A percentile compares a stretch with the other conserved stretches of the same genome.
phyloP scores from a whole-genome alignment of 2,888 invertebrate species.

The Drosophila infuscata region DNA sequence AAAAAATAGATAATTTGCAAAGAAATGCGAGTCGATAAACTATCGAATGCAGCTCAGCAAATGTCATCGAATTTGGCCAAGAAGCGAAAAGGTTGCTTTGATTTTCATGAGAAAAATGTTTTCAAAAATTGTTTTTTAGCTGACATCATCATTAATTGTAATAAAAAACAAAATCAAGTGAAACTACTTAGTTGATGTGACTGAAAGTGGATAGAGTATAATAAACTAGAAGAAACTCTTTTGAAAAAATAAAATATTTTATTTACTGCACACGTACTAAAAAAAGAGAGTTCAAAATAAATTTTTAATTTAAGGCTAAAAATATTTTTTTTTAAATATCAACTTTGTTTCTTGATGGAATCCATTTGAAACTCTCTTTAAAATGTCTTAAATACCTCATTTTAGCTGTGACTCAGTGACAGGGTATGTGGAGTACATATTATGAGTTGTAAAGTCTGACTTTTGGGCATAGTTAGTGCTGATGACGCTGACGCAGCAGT shows the following conservation, averaged over 20 bases:
- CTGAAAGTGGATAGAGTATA: background rate
- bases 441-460: conserved; percentile 22
- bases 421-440: conserved; percentile 25
- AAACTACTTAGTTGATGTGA: background rate
- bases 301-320: too few species aligned
- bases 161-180: too few species aligned
- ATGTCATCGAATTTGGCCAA: background rate
- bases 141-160: background rate
- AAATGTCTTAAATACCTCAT: background rate
- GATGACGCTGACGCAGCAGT: conserved; percentile 32
- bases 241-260: background rate
- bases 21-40: conserved; percentile 25
- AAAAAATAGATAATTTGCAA: background rate
- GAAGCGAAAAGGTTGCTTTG: background rate
- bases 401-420: background rate
- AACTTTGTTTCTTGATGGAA: background rate
- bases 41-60: background rate
- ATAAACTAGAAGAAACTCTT: background rate
- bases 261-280: background rate
- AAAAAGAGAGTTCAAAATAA: too few species aligned
- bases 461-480: conserved; percentile 55
- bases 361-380: background rate
- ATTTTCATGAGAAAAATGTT: background rate
- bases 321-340: background rate
- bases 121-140: background rate